phyloP scores from a whole-genome alignment of 2,113 vertebrate species.

The Megaptera novaeangliae region DNA sequence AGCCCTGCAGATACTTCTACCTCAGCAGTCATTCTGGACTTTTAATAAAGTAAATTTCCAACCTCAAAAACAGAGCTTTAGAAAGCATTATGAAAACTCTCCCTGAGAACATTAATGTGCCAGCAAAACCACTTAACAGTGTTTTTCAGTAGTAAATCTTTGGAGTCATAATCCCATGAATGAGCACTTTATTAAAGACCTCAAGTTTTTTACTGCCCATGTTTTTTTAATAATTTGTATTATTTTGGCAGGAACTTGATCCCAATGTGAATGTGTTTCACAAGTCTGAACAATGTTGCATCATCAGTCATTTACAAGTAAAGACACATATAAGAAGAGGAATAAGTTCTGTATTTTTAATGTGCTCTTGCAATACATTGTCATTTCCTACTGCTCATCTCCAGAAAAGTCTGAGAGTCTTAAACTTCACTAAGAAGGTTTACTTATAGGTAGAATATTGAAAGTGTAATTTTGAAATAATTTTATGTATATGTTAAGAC shows the following conservation, averaged over 20 bases:
- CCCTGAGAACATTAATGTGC: background rate
- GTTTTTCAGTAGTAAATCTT: slow-evolving; percentile 61
- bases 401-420: background rate
- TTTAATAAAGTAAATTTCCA: slow-evolving; percentile 38
- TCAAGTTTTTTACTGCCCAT: slow-evolving; percentile 35
- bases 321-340: slow-evolving; percentile 41
- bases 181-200: slow-evolving; percentile 60
- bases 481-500: background rate
- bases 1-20: background rate
- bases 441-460: background rate
- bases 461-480: background rate
- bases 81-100: slow-evolving; percentile 1
- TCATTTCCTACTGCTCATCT: background rate
- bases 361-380: background rate
- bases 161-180: slow-evolving; percentile 44
- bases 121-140: background rate
- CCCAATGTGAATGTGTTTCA: slow-evolving; percentile 33
- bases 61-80: slow-evolving; percentile 37
- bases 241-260: slow-evolving; percentile 46
- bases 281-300: background rate
- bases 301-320: slow-evolving; percentile 9
- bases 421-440: background rate
- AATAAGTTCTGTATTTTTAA: background rate
- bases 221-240: slow-evolving; percentile 54
- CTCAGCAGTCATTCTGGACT: background rate